phyloP scores from a whole-genome alignment of 1,140 invertebrate genomes.

The Samia ricini region DNA sequence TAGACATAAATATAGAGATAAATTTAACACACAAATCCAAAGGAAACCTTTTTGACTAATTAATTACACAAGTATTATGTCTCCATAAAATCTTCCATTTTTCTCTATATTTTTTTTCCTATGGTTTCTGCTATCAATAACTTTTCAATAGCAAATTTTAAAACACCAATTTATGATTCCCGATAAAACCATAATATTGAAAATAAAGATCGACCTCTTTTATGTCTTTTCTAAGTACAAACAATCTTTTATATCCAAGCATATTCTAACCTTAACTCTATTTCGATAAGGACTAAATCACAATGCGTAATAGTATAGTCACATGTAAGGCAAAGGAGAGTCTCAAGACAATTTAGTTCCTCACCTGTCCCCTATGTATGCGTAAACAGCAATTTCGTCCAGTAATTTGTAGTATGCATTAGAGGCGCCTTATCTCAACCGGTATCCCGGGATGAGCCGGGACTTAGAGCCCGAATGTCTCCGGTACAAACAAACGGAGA shows the following conservation, averaged over 20 bases:
- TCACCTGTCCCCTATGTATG: conserved; percentile 26
- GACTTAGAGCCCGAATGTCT: conserved; percentile 41
- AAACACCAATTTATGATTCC: not conserved
- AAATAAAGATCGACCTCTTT: not conserved
- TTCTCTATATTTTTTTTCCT: too few species aligned
- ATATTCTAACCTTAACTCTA: not conserved
- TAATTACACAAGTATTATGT: too few species aligned
- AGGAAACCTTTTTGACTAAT: too few species aligned
- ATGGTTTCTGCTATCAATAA: too few species aligned
- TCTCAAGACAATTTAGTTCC: not conserved
- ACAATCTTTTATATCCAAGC: not conserved
- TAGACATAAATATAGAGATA: too few species aligned
- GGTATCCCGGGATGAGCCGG: conserved; percentile 43
- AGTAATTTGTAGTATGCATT: conserved; percentile 61
- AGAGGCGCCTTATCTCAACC: conserved; percentile 50
- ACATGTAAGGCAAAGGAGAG: not conserved
- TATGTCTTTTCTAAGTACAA: too few species aligned
- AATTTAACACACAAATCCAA: too few species aligned
- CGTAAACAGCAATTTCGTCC: conserved; percentile 43
- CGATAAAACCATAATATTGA: not conserved
- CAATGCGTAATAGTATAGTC: not conserved
- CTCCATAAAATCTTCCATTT: too few species aligned
- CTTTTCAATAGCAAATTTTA: too few species aligned
- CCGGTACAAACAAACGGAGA: conserved; percentile 60
- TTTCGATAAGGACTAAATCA: not conserved